Conservation (phyloP, 1,140 invertebrate genomes). For the Nomia melanderi region DNA sequence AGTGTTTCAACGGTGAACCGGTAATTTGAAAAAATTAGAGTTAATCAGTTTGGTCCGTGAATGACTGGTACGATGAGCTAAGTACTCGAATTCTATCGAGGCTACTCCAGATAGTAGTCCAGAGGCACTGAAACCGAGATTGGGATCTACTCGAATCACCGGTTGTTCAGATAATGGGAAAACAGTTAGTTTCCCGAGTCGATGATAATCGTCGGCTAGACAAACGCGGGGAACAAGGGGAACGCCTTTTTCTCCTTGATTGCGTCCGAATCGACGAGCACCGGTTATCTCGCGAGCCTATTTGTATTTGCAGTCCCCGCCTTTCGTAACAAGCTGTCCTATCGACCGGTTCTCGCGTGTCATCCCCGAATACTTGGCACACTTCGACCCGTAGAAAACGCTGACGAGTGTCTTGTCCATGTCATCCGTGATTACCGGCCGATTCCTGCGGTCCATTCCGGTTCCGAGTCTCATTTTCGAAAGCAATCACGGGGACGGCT, state of each 20-base stretch:
- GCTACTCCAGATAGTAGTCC: neutral
- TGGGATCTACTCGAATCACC: neutral
- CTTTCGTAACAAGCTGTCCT: slow-evolving; percentile 34
- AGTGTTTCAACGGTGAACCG: too few relatives aligned
- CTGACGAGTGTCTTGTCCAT: neutral
- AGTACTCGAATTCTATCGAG: neutral
- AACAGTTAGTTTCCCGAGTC: too few relatives aligned
- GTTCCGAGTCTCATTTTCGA: neutral
- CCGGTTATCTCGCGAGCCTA: neutral
- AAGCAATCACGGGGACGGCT: neutral
- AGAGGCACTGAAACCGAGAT: neutral
- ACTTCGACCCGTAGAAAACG: slow-evolving; percentile 8
- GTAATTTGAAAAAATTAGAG: too few relatives aligned
- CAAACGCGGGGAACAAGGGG: neutral
- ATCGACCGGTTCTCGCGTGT: slow-evolving; percentile 45
- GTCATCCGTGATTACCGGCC: neutral
- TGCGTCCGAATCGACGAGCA: neutral
- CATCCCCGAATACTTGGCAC: slow-evolving; percentile 25
- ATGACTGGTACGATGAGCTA: neutral
- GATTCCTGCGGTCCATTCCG: neutral
- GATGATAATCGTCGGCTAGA: neutral
- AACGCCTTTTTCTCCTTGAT: neutral
- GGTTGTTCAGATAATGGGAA: neutral
- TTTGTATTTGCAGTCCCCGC: slow-evolving; percentile 18
- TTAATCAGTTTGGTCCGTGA: too few relatives aligned